phyloP scores from a whole-genome alignment of 2,113 vertebrate species.

The Salvelinus sp. region DNA sequence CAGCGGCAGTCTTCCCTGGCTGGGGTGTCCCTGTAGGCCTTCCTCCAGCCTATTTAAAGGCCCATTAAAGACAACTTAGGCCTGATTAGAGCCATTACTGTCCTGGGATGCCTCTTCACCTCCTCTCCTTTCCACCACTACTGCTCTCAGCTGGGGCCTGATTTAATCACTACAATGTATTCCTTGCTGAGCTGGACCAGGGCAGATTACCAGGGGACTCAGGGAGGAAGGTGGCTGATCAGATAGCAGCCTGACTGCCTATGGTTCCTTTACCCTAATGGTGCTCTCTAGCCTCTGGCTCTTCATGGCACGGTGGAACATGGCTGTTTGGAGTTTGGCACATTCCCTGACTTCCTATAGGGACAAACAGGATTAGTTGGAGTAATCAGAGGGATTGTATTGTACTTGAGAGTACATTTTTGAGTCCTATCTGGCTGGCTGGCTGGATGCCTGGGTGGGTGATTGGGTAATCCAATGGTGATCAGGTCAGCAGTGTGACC shows the following conservation, averaged over 20 bases:
- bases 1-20: neutral
- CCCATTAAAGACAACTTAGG: slow-evolving; percentile 28
- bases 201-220: neutral
- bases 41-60: slow-evolving; percentile 32
- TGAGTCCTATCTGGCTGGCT: too few species aligned
- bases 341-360: too few species aligned
- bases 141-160: neutral
- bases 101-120: slow-evolving; percentile 1
- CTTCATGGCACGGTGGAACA: neutral
- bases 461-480: too few species aligned
- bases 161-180: neutral
- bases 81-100: slow-evolving; percentile 45
- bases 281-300: neutral
- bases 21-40: slow-evolving; percentile 23
- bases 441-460: too few species aligned
- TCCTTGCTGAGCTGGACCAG: neutral
- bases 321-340: too few species aligned
- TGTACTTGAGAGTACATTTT: too few species aligned
- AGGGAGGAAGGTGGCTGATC: neutral
- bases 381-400: too few species aligned
- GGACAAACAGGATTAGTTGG: too few species aligned
- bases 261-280: neutral
- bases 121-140: neutral
- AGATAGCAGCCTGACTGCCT: neutral
- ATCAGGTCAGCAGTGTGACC: too few species aligned